A percentile compares a stretch with the other conserved stretches of the same genome.
These are phyloP conservation scores for Dipodomys stephensi DNA, from an alignment of 2,113 vertebrate genomes.

Conservation along the genomic window DNA sequence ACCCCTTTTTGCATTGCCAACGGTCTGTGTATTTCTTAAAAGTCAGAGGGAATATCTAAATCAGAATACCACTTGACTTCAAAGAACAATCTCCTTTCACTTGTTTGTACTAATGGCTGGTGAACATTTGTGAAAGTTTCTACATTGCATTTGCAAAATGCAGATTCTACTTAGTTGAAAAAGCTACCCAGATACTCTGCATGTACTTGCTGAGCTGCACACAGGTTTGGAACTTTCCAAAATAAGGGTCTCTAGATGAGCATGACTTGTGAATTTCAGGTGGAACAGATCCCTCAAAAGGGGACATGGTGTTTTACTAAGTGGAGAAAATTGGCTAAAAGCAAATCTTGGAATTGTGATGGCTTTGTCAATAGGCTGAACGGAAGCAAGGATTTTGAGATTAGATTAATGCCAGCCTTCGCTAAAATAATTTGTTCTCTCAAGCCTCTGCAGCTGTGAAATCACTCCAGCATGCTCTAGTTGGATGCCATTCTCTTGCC, in stretches of 20 bases:
- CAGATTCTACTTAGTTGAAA: conserved; percentile 27
- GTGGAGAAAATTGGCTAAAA: conserved; percentile 67
- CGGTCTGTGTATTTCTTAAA: conserved; percentile 54
- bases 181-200: conserved; percentile 24
- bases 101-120: conserved; percentile 51
- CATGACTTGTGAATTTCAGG: conserved; percentile 59
- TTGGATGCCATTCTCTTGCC: conserved; percentile 19
- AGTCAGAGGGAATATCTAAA: conserved; percentile 55
- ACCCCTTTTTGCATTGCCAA: conserved; percentile 40
- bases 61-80: conserved; percentile 65
- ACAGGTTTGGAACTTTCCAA: conserved; percentile 28
- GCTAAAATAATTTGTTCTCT: conserved; percentile 49
- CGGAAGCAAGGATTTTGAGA: conserved; percentile 60
- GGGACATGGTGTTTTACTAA: conserved; percentile 41
- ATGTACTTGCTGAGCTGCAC: conserved; percentile 50
- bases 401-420: conserved; percentile 61
- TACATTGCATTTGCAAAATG: conserved; percentile 57
- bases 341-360: conserved; percentile 57
- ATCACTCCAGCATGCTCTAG: conserved; percentile 9
- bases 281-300: conserved; percentile 52
- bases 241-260: conserved; percentile 42
- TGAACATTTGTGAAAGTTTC: conserved; percentile 38
- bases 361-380: conserved; percentile 62
- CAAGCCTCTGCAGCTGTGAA: conserved; percentile 67
- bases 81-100: conserved; percentile 65